Base-by-base conservation (phyloP, 2,113 vertebrate species). In the Oreochromis spilurus region DNA sequence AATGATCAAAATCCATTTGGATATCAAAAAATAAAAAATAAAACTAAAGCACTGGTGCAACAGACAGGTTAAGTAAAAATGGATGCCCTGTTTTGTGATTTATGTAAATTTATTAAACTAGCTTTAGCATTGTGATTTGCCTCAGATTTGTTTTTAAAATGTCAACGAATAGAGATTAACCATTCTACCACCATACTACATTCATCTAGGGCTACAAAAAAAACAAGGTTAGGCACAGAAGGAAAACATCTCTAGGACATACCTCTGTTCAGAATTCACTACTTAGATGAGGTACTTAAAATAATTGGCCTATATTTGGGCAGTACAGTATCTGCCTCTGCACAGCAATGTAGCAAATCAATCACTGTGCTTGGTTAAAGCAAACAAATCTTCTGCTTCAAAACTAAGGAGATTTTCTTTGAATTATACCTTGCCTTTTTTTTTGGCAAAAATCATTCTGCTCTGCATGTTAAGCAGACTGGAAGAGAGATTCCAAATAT, bases 251-350 rank as follows among this genome's bases (percentile, higher is more conserved):
- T 91, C 79, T 60, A 84, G 88, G 87, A 87, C 89, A 80, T 87
- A 87, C 82, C 88, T 86, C 88, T 79, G 70, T 87, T 90, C 87
- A 92, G 80, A 94, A 91, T 91, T 79, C 82, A 91, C 86, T 19
- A 40, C 88, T 94, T 91, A 84, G 84, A 84, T 53, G 72, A 93
- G 88, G 75, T 91, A 91, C 94, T 94, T 92, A 93, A 95, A 95
- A 94, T 95, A 96, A 93, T 94, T 91, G 93, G 89, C 94, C 92
- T 95, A 94, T 90, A 94, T 95, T 88, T 93, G 90, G 88, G 84
- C 88, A 87, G 84, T 84, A 85, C 88, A 40, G 54, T 84, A 88
- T 89, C 90, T 90, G 90, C 86, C 82, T 78, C 88, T 84, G 87
- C 90, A 93, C 83, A 92, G 85, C 91, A 95, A 94, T 90, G 85